Evolutionary conservation across 2,888 invertebrate genomes (phyloP).

Genomic region (Phortica magna): DNA sequence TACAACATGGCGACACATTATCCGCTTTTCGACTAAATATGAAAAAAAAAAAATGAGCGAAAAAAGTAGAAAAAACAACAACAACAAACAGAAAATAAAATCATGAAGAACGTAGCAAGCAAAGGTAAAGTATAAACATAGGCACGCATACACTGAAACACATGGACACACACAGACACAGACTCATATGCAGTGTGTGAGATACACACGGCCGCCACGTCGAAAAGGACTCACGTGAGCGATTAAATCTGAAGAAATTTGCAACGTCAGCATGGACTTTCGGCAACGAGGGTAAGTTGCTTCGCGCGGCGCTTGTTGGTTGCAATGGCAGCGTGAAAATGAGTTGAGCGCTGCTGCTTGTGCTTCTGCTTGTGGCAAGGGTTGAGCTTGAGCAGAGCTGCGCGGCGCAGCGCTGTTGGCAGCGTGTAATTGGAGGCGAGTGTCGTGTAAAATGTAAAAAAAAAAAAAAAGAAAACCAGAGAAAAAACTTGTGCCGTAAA

Average conservation of each 20-base stretch:
- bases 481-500: conserved; percentile 70
- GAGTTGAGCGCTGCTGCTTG: conserved; percentile 49
- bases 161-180: conserved; percentile 34
- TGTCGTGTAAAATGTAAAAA: conserved; percentile 71
- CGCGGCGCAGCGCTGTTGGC: conserved; percentile 38
- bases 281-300: conserved; percentile 12
- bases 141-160: conserved; percentile 40
- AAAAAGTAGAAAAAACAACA: conserved; percentile 52
- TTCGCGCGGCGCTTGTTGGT: conserved; percentile 52
- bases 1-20: conserved; percentile 62
- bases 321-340: conserved; percentile 60
- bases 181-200: conserved; percentile 20
- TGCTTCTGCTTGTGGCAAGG: conserved; percentile 48
- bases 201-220: conserved; percentile 32
- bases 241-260: conserved; percentile 70
- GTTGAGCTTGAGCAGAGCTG: conserved; percentile 42
- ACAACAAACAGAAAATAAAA: conserved; percentile 25
- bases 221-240: conserved; percentile 65
- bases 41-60: conserved; percentile 36
- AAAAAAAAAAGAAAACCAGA: no score
- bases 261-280: conserved; percentile 28
- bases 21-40: conserved; percentile 62
- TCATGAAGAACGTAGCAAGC: conserved; percentile 2
- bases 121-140: conserved; percentile 20
- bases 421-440: conserved; percentile 71